phyloP scores from a whole-genome alignment of 2,113 vertebrate genomes.

The Manacus vitellinus region DNA sequence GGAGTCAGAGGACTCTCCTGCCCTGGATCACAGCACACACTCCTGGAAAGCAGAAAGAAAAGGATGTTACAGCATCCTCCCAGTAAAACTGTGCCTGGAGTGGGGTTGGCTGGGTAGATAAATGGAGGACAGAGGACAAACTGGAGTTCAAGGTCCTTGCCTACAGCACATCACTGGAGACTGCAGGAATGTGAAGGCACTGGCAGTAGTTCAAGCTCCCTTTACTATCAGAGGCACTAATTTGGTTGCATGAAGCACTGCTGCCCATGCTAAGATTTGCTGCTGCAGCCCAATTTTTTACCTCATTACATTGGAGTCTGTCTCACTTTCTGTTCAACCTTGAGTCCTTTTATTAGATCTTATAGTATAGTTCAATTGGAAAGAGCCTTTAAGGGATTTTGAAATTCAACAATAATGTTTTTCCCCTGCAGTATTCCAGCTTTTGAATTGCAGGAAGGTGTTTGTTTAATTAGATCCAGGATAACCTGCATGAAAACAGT shows the following conservation, averaged over 20 bases:
- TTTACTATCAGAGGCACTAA: rapidly evolving
- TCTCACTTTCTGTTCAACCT: neutral
- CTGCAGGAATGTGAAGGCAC: rapidly evolving
- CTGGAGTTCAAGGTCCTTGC: neutral
- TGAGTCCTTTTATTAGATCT: neutral
- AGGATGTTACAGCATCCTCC: neutral
- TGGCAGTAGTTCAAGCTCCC: neutral
- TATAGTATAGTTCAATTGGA: neutral
- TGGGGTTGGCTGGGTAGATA: neutral
- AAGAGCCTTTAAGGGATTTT: neutral
- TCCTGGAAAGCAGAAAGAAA: neutral
- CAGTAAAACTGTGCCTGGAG: neutral
- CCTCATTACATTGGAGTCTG: neutral
- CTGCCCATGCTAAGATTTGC: neutral
- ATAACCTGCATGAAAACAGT: neutral
- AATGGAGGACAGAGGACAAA: neutral
- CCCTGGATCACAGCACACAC: rapidly evolving
- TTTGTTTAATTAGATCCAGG: neutral
- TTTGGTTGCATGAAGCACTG: rapidly evolving
- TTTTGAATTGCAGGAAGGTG: neutral
- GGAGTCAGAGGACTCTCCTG: neutral
- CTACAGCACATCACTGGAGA: rapidly evolving
- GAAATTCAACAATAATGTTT: neutral
- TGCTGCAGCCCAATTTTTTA: neutral
- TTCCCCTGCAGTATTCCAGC: neutral